Evolutionary conservation across 2,888 invertebrate genomes (phyloP).

Genomic region (Hermodice carunculata): DNA sequence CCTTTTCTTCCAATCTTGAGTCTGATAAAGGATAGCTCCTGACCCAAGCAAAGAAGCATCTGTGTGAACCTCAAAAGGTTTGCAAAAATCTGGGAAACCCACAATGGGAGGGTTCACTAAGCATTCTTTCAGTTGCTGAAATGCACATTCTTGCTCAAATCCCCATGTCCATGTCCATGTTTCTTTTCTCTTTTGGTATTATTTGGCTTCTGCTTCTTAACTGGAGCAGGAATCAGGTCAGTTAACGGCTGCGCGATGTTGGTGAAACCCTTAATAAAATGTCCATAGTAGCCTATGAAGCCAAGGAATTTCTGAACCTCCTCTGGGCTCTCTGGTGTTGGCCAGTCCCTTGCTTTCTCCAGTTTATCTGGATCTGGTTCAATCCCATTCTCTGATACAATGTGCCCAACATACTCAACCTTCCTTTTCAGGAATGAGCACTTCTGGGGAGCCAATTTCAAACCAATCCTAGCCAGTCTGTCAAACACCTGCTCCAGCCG

Average conservation of each 20-base stretch:
- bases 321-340: not conserved
- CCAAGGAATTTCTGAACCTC: slow-evolving; percentile 8
- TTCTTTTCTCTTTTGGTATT: no score
- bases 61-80: slow-evolving; percentile 28
- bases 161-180: slow-evolving; percentile 19
- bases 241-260: slow-evolving; percentile 13
- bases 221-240: not conserved
- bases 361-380: not conserved
- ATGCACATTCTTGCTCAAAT: slow-evolving; percentile 18
- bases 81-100: slow-evolving; percentile 23
- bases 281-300: slow-evolving; percentile 1
- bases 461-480: slow-evolving; percentile 13
- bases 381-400: slow-evolving; percentile 9
- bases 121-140: slow-evolving; percentile 11
- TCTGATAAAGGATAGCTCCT: slow-evolving; percentile 33
- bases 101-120: slow-evolving; percentile 24
- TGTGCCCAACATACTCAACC: slow-evolving; percentile 7
- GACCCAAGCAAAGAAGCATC: slow-evolving; percentile 28
- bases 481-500: slow-evolving; percentile 27
- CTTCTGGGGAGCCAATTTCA: slow-evolving; percentile 26
- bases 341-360: not conserved
- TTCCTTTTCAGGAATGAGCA: slow-evolving; percentile 19
- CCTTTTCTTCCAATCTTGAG: no score
- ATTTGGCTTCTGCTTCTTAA: slow-evolving; percentile 1
- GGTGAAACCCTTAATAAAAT: slow-evolving; percentile 11